phyloP scores from a whole-genome alignment of 2,888 invertebrate genomes.

The Drosophila percnosoma region DNA sequence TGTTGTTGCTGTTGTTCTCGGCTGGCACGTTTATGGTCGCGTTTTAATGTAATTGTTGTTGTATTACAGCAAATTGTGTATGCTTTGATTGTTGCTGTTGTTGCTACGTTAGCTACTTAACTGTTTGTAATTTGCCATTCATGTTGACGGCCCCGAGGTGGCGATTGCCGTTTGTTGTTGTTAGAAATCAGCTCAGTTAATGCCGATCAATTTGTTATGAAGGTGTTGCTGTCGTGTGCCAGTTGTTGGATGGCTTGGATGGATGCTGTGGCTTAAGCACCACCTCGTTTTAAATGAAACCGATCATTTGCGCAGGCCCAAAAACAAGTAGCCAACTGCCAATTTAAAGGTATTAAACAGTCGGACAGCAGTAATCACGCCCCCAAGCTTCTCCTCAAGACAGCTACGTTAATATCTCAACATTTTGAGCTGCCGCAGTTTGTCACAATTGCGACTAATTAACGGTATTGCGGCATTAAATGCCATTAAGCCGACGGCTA shows the following conservation, averaged over 20 bases:
- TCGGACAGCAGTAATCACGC: constrained; percentile 4
- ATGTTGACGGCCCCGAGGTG: constrained; percentile 71
- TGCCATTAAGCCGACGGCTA: constrained; percentile 43
- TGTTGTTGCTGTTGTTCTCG: constrained; percentile 31
- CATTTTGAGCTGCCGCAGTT: constrained; percentile 20
- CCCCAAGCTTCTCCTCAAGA: neutral
- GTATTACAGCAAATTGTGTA: constrained; percentile 79
- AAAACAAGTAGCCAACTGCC: constrained; percentile 61
- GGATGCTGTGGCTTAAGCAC: constrained; percentile 16
- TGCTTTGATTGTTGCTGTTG: constrained; percentile 54
- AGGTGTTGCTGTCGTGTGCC: constrained; percentile 71
- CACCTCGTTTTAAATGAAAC: constrained; percentile 19
- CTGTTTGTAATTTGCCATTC: constrained; percentile 77
- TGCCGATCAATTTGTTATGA: constrained; percentile 66
- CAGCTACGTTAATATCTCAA: constrained; percentile 1
- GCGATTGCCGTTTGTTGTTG: constrained; percentile 67
- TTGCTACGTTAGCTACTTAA: constrained; percentile 57
- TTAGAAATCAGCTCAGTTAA: constrained; percentile 57
- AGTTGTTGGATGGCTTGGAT: constrained; percentile 9
- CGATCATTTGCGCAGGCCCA: neutral
- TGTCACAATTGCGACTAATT: constrained; percentile 39
- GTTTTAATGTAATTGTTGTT: constrained; percentile 83
- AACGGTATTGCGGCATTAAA: constrained; percentile 46
- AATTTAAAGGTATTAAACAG: constrained; percentile 43
- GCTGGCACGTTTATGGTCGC: constrained; percentile 76